Evolutionary conservation across 2,797 vertebrate species (phyloP).

Genomic region (Myotis pilosus): DNA sequence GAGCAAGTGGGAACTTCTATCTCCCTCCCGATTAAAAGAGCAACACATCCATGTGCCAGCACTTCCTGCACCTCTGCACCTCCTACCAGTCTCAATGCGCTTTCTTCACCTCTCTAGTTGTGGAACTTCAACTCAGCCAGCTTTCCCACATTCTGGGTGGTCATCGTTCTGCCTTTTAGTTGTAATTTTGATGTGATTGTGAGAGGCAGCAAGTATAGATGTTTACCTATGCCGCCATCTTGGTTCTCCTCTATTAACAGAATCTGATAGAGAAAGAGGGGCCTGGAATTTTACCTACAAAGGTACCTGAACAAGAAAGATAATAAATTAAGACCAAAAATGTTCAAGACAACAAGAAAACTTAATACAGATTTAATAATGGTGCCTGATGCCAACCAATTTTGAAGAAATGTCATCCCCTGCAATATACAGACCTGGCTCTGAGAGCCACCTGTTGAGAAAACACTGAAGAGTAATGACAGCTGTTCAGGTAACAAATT

Average conservation of each 20-base stretch:
- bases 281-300: constrained; percentile 8
- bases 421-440: background rate
- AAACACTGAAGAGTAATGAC: background rate
- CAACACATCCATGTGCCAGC: too few species aligned
- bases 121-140: too few species aligned
- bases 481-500: background rate
- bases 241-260: background rate
- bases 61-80: too few species aligned
- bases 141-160: too few species aligned
- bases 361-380: background rate
- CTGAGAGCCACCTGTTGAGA: background rate
- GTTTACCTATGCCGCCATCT: too few species aligned
- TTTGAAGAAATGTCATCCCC: background rate
- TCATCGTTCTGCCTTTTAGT: too few species aligned
- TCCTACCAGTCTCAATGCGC: too few species aligned
- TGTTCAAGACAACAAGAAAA: background rate
- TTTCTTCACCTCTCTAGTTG: too few species aligned
- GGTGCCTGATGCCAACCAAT: background rate
- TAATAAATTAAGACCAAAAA: background rate
- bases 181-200: too few species aligned
- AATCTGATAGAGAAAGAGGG: background rate
- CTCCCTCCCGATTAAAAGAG: too few species aligned
- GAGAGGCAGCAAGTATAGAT: too few species aligned
- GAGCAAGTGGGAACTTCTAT: too few species aligned
- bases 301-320: constrained; percentile 8